Evolutionary conservation across 2,113 vertebrate genomes (phyloP), one percentile per base, ranked within the genome.

Genomic region (Periophthalmodon schlosseri): DNA sequence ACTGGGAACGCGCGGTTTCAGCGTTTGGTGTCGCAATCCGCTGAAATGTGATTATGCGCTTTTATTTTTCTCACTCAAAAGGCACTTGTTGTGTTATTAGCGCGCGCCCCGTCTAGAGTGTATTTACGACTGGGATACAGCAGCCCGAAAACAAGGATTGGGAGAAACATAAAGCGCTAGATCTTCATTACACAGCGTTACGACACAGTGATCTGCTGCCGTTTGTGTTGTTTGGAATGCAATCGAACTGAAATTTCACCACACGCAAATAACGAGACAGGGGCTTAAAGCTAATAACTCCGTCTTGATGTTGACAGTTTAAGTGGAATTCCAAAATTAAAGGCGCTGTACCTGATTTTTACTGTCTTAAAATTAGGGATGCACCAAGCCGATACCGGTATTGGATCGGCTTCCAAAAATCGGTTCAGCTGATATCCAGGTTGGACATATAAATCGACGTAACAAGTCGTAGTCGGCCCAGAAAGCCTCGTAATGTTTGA

Each of bases 111-210:
- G 77, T 76, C 75, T 74, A 44, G 5, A 39, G 81, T 78, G 84
- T 77, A 82, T 89, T 84, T 90, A 87, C 87, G 89, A 89, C 85
- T 86, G 83, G 87, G 82, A 88, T 78, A 86, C 74, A 36, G 86
- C 77, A 79, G 86, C 72, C 72, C 86, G 90, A 93, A 89, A 89
- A 84, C 69, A 64, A 69, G 63, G 33, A 69, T 57, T n/a, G 34
- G 60, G n/a, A 47, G 65, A 80, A 58, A 54, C 68, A 83, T 81
- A 81, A 72, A 81, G 68, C 77, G 65, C 2, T 10, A 9, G 28
- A 44, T 68, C n/a, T 16, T 64, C 12, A 28, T 60, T 24, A 24
- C 57, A 24, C 57, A 5, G 23, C 13, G 23, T 58, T 58, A 28
- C 57, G 24, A 15, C 57, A 60, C 15, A 6, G 23, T 5, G 57